Evolutionary conservation across 2,888 invertebrate species (phyloP).

Genomic region (Nectonema munidae): DNA sequence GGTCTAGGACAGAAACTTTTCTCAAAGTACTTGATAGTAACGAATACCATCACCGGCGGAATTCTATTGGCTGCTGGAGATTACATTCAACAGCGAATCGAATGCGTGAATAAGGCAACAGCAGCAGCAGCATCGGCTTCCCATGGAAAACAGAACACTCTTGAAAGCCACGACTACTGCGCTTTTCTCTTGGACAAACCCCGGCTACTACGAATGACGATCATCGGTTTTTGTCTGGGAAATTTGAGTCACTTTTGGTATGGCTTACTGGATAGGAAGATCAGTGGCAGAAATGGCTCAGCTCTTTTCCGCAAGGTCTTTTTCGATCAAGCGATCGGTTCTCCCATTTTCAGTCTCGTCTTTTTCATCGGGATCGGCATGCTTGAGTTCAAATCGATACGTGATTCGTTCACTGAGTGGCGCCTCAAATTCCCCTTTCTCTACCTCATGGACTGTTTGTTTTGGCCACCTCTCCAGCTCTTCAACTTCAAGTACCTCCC

Average conservation of each 20-base stretch:
- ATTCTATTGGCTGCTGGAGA: slow-evolving; percentile 7
- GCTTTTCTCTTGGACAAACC: not conserved
- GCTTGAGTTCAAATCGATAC: not conserved
- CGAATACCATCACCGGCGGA: slow-evolving; percentile 7
- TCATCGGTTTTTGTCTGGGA: slow-evolving; percentile 1
- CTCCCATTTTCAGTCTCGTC: slow-evolving; percentile 2
- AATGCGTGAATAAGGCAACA: not conserved
- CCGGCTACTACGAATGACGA: not conserved
- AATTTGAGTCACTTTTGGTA: slow-evolving; percentile 9
- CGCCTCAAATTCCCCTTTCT: not conserved
- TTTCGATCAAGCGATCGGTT: slow-evolving; percentile 1
- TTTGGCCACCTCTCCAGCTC: slow-evolving; percentile 10
- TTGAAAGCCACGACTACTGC: not conserved
- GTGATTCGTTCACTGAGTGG: not conserved
- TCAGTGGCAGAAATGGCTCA: not conserved
- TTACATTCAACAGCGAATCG: not conserved
- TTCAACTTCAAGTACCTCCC: slow-evolving; percentile 6
- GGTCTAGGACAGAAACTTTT: too few species aligned
- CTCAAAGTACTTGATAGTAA: slow-evolving; percentile 1
- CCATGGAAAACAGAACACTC: too few species aligned
- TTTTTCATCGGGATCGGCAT: slow-evolving; percentile 8
- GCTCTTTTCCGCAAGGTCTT: not conserved
- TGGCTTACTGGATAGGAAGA: slow-evolving; percentile 1
- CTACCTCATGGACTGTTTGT: slow-evolving; percentile 1
- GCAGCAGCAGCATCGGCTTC: not conserved